A percentile compares a stretch with the other conserved stretches of the same genome.
Conservation (phyloP, 2,888 invertebrate genomes). For the Conchocele bisecta region DNA sequence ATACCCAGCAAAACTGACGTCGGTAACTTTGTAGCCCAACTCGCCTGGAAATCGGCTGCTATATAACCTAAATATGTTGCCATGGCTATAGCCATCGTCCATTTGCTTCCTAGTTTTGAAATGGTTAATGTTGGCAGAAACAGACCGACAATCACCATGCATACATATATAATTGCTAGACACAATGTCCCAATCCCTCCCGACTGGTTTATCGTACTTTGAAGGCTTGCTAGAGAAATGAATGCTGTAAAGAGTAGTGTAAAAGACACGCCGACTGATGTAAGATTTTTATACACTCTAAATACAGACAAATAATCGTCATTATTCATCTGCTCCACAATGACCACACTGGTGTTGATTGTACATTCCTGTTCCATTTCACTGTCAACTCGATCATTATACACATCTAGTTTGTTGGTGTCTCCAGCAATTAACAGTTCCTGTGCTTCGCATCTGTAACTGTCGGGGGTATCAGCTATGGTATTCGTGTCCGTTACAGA, state of each 20-base stretch:
- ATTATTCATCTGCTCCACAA: too few species aligned
- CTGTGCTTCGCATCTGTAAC: too few species aligned
- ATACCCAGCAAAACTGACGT: not conserved
- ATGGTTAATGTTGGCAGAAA: not conserved
- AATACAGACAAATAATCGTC: too few species aligned
- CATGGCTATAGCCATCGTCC: not conserved
- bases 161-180: not conserved
- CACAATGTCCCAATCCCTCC: not conserved
- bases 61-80: not conserved
- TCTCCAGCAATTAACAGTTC: too few species aligned
- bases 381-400: too few species aligned
- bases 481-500: too few species aligned
- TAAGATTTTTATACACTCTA: not conserved
- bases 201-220: not conserved
- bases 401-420: too few species aligned
- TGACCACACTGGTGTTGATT: too few species aligned
- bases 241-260: not conserved
- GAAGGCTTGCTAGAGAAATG: not conserved
- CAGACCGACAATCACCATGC: not conserved
- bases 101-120: not conserved
- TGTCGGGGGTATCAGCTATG: too few species aligned
- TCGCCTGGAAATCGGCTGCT: not conserved
- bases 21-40: not conserved
- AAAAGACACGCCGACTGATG: not conserved
- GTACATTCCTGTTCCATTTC: too few species aligned